Percentiles rank a stretch among this genome's conserved stretches.
Evolutionary conservation across 1,140 invertebrate genomes (phyloP).

Genomic region (Drosophila oshimai): DNA sequence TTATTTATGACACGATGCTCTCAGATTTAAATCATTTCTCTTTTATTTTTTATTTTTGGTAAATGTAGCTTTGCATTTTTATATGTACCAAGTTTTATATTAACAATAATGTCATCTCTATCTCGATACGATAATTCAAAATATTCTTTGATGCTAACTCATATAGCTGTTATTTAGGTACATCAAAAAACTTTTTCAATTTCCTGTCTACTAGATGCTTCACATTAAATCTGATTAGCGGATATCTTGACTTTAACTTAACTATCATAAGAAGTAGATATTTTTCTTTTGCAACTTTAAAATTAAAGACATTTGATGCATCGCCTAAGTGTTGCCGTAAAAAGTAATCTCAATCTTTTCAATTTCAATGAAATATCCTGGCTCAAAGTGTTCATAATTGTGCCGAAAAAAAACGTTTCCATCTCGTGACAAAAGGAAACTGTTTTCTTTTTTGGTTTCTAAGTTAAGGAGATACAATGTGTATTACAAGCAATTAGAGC

Average conservation of each 20-base stretch:
- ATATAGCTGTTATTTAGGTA: background rate
- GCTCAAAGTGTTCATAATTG: conserved; percentile 20
- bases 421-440: conserved; percentile 38
- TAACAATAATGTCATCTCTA: too few species aligned
- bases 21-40: too few species aligned
- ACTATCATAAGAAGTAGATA: background rate
- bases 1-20: too few species aligned
- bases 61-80: too few species aligned
- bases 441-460: background rate
- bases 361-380: conserved; percentile 17
- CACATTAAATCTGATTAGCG: conserved; percentile 5
- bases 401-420: conserved; percentile 19
- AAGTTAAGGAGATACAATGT: conserved; percentile 7
- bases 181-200: background rate
- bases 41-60: too few species aligned
- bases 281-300: background rate
- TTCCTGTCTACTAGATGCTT: background rate
- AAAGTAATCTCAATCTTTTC: conserved; percentile 10
- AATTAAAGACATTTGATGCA: background rate
- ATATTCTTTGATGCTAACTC: too few species aligned
- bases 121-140: background rate
- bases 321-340: background rate
- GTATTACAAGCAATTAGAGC: conserved; percentile 38
- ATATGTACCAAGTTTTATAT: too few species aligned
- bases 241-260: conserved; percentile 2